Evolutionary conservation across 2,797 vertebrate species (phyloP).

Genomic region (Eulemur albifrons): DNA sequence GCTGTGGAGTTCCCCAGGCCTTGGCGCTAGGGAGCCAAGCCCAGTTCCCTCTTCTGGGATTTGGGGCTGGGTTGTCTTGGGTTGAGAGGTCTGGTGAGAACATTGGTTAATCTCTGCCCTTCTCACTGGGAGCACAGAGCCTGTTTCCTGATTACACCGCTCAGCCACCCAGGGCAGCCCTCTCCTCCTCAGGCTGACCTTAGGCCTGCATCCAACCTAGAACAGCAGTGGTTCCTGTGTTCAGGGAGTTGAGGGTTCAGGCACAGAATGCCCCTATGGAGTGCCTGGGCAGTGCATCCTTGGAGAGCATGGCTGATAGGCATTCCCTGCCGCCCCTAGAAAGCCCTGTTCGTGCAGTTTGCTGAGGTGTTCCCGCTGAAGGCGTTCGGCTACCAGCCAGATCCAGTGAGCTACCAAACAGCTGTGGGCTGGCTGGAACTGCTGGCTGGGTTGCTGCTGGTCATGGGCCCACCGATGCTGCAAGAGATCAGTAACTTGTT

Average conservation of each 20-base stretch:
- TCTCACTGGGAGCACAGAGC: not conserved
- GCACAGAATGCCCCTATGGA: not conserved
- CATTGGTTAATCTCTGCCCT: not conserved
- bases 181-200: not conserved
- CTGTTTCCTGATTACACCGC: not conserved
- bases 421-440: conserved; percentile 85
- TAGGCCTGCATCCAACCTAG: not conserved
- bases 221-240: not conserved
- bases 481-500: conserved; percentile 86
- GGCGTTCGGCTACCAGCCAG: conserved; percentile 78
- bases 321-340: conserved; percentile 72
- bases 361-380: conserved; percentile 86
- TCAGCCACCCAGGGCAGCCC: not conserved
- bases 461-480: conserved; percentile 82
- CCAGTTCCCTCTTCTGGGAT: not conserved
- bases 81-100: not conserved
- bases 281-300: not conserved
- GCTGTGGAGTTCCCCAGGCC: not conserved
- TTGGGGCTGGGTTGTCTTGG: not conserved
- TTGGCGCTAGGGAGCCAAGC: not conserved
- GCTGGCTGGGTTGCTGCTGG: conserved; percentile 83
- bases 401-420: conserved; percentile 80
- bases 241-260: not conserved
- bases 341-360: conserved; percentile 82
- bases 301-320: not conserved